Evolutionary conservation across 2,797 vertebrate genomes (phyloP).

Genomic region (Myotis pilosus): DNA sequence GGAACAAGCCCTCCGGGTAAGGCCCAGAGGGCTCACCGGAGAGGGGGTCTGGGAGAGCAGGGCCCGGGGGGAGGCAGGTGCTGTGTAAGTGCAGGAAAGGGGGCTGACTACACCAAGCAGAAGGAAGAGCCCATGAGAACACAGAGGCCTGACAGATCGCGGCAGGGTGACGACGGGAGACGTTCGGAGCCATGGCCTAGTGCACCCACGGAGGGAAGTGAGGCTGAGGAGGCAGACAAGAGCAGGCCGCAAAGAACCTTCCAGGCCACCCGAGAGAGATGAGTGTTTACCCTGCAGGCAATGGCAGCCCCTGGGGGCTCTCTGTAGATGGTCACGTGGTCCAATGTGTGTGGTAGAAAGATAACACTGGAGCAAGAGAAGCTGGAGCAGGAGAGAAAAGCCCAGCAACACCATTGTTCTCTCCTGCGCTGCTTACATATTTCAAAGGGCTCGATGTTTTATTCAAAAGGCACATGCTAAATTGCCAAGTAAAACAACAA

Average conservation of each 20-base stretch:
- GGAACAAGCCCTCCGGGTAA: not conserved
- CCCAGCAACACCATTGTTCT: not conserved
- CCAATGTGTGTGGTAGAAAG: not conserved
- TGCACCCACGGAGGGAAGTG: rapidly evolving
- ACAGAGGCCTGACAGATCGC: not conserved
- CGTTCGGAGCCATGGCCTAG: no score
- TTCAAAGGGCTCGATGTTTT: constrained; percentile 65
- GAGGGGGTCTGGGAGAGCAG: not conserved
- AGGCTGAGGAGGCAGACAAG: not conserved
- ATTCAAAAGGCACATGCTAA: constrained; percentile 67
- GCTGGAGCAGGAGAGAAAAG: not conserved
- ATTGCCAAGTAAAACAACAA: constrained; percentile 55
- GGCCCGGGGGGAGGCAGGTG: not conserved
- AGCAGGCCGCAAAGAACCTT: not conserved
- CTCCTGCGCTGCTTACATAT: not conserved
- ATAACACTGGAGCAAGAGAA: not conserved
- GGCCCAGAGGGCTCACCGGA: not conserved
- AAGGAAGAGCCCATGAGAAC: not conserved
- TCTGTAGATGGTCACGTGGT: not conserved
- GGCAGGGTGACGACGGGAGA: not conserved
- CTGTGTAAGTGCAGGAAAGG: not conserved
- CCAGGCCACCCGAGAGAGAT: not conserved
- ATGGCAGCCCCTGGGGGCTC: not conserved
- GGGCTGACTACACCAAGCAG: not conserved
- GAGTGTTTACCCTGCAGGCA: rapidly evolving